Evolutionary conservation across 2,888 invertebrate genomes (phyloP), one percentile per base, ranked within the genome.

Genomic region (Meghimatium bilineatum): DNA sequence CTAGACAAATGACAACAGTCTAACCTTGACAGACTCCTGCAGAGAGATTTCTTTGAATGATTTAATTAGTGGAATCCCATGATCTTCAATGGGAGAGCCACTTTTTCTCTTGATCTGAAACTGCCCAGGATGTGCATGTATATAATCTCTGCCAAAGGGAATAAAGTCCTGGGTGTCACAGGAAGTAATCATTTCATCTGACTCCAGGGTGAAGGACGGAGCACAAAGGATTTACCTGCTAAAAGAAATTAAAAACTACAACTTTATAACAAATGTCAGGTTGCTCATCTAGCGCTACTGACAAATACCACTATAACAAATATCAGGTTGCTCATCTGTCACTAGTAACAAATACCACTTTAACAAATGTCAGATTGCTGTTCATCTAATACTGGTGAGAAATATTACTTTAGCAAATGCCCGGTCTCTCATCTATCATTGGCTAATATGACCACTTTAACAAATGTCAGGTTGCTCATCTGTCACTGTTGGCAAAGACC

Each of bases 121-220:
- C 87, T 90, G 89, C 86, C 92, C 92, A 89, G 92, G 92, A 90
- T 92, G 92, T 69, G 88, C 90, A 44, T 86, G 88, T 76, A 89
- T 85, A 85, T 90, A 91, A 52, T 90, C 90, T 87, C 91, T 87
- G 85, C 92, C 92, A 88, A 91, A 92, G 72, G 92, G 92, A 81
- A 90, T 89, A 87, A 91, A 92, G 83, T 92, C 91, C 91, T 92
- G 92, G 90, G 91, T 91, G 85, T 91, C 91, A 89, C 90, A 89
- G 89, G 91, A 89, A 85, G 90, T 89, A 87, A 92, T 91, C 92
- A 92, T 92, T 86, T 92, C 92, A 85, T 92, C 92, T 84, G 91
- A 87, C 88, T 91, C 92, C 92, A 92, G 92, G 83, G 87, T 92
- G 91, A 86, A 49, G 60, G 75, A 80, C 34, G 49, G 38, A 32